These are phyloP conservation scores for Acrocephalus kingi DNA, from an alignment of 2,113 vertebrate species.

Conservation along the genomic window DNA sequence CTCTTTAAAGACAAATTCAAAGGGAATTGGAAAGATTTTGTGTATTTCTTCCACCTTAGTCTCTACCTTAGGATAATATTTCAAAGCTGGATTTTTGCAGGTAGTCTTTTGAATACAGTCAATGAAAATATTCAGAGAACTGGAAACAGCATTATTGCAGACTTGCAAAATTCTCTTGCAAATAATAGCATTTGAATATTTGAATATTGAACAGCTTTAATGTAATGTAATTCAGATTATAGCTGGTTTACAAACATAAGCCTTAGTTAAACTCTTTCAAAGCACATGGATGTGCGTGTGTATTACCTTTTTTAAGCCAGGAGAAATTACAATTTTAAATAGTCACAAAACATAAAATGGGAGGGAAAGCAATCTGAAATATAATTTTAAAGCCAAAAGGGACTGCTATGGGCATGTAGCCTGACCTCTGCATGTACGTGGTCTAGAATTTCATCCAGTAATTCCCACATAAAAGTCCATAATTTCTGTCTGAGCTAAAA, in stretches of 20 bases:
- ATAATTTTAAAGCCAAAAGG: neutral
- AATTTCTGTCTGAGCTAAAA: neutral
- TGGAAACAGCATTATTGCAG: neutral
- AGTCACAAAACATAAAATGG: neutral
- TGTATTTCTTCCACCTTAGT: neutral
- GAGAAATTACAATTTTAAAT: neutral
- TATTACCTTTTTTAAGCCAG: neutral
- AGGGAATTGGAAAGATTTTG: neutral
- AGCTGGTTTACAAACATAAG: conserved; percentile 27
- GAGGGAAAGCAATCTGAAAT: neutral
- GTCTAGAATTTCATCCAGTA: neutral
- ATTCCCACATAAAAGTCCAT: neutral
- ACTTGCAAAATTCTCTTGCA: neutral
- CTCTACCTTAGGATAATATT: neutral
- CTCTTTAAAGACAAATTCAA: neutral
- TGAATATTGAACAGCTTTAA: conserved; percentile 24
- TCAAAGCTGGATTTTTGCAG: neutral
- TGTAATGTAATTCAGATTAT: conserved; percentile 27
- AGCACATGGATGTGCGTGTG: neutral
- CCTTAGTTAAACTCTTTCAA: neutral
- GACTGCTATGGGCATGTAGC: neutral
- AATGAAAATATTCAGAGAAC: neutral
- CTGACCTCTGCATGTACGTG: rapidly evolving
- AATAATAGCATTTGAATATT: conserved; percentile 31
- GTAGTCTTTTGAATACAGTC: neutral